Evolutionary conservation across 2,797 vertebrate species (phyloP), one percentile per base, ranked within the genome.

Genomic region (Poecile montanus): DNA sequence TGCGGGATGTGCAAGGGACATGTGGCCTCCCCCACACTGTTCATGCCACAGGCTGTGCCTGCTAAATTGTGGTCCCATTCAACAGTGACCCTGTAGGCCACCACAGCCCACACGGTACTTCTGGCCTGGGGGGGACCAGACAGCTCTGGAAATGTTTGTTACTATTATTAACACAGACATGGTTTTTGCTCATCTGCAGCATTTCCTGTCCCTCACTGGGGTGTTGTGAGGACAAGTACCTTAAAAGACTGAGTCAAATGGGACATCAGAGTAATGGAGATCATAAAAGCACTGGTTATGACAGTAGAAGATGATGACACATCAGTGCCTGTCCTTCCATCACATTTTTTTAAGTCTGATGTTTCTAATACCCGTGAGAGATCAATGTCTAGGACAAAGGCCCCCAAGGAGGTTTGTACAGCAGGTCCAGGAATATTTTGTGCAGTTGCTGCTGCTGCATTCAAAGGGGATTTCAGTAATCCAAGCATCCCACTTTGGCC

Each of bases 171-270:
- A 32, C 67, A 48, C 45, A 85, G 89, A 73, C 10, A 1, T 4
- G 23, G 48, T 61, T 63, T 82, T 45, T 57, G 34, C 53, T 23
- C 38, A 66, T 67, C 67, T 87, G 63, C 88, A 82, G 63, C 51
- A 22, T 45, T 79, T 84, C 16, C 25, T 76, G 85, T 77, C 44
- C 30, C 70, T 93, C 34, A n/a, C 51, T 0, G 1, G 48, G 80
- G 65, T 88, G 71, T 50, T 5, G 5, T 85, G 72, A 95, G 93
- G 93, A 93, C 84, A 92, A 71, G 50, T 57, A 74, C 77, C 70
- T 94, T 87, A 53, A 79, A 90, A 81, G 48, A 70, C 77, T 36
- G 71, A 91, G 67, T 85, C 34, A 89, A 88, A 73, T 22, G 9
- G 56, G 81, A 29, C 81, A 79, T 38, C 61, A 44, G 66, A 72